Conservation (phyloP, 2,888 invertebrate genomes). For the Eupithecia exiguata region DNA sequence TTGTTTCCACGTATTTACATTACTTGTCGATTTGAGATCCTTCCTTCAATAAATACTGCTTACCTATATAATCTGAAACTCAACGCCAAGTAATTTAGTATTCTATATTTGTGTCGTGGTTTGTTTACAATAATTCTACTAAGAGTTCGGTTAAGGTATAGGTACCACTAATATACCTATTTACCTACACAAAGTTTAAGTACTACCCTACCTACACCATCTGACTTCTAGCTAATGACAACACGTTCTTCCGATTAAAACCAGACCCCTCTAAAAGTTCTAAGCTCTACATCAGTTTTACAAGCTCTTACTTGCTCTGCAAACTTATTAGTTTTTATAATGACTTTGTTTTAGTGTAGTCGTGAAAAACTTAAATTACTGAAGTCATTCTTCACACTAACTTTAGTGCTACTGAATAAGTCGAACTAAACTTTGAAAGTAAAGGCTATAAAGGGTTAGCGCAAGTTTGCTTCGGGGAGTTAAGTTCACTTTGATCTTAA, state of each 20-base stretch:
- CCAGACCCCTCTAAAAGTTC: conserved; percentile 23
- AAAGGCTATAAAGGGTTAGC: conserved; percentile 22
- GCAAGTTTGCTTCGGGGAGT: conserved; percentile 16
- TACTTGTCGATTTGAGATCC: too few species aligned
- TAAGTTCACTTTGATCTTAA: background rate
- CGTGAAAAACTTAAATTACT: conserved; percentile 53
- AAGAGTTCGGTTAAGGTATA: too few species aligned
- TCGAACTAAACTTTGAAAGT: conserved; percentile 27
- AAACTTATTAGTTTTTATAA: conserved; percentile 61
- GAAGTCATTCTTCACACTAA: conserved; percentile 54
- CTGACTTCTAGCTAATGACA: background rate
- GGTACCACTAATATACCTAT: background rate
- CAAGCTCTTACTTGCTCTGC: conserved; percentile 57
- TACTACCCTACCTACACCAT: background rate
- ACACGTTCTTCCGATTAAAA: conserved; percentile 25
- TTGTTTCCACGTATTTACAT: too few species aligned
- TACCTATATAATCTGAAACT: too few species aligned
- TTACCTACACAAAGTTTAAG: background rate
- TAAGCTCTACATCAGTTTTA: conserved; percentile 47
- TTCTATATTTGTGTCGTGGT: too few species aligned
- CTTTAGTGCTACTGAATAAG: conserved; percentile 45
- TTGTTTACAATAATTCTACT: too few species aligned
- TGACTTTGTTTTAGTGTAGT: conserved; percentile 51
- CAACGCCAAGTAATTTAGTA: too few species aligned
- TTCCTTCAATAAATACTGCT: too few species aligned